A percentile compares a stretch with the other conserved stretches of the same genome.
Evolutionary conservation across 2,888 invertebrate genomes (phyloP).

Genomic region (Pyrrhosoma nymphula): DNA sequence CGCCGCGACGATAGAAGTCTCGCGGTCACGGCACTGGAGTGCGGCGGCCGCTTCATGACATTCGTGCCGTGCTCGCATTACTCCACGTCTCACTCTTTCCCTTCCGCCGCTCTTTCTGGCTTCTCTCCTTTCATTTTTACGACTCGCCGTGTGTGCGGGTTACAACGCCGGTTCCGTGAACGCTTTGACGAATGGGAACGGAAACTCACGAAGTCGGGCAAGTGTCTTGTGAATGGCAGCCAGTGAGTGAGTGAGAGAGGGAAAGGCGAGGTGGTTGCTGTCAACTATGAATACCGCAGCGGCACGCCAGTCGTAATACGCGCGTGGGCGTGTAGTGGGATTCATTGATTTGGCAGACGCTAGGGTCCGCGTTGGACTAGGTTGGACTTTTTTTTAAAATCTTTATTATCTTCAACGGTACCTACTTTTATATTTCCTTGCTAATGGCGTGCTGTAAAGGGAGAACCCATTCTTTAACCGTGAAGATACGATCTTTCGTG

Average conservation of each 20-base stretch:
- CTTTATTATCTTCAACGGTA: neutral
- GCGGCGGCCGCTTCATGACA: neutral
- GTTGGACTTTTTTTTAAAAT: neutral
- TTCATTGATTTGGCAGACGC: neutral
- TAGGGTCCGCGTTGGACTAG: neutral
- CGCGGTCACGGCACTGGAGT: neutral
- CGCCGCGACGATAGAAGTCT: neutral
- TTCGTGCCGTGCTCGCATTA: slow-evolving; percentile 37
- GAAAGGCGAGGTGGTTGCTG: neutral
- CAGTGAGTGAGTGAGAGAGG: slow-evolving; percentile 26
- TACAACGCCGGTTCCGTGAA: slow-evolving; percentile 1
- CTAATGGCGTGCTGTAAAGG: neutral
- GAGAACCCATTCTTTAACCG: neutral
- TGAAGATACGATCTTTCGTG: neutral
- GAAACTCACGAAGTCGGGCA: slow-evolving; percentile 63
- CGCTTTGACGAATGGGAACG: slow-evolving; percentile 44
- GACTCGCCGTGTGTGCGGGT: neutral
- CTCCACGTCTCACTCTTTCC: neutral
- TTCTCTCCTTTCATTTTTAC: slow-evolving; percentile 23
- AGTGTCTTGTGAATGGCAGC: slow-evolving; percentile 46
- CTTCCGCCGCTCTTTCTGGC: neutral
- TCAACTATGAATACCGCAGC: neutral
- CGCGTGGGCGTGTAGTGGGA: neutral
- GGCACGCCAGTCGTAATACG: neutral
- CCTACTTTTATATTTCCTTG: neutral